Base-by-base conservation (phyloP, 2,888 invertebrate genomes). In the Patella caerulea region DNA sequence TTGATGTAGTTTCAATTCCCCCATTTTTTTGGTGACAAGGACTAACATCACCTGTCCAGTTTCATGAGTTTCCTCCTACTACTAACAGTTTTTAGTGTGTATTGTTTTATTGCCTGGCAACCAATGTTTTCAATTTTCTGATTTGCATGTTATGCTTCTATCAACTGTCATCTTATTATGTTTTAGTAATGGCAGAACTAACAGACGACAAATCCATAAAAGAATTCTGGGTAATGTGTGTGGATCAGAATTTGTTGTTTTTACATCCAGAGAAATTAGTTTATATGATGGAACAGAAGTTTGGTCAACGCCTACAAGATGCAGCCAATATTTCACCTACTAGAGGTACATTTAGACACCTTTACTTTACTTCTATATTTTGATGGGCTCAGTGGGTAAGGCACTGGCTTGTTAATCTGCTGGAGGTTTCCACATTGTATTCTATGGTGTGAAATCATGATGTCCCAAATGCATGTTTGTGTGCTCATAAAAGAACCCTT, bases 151-250 rank as follows among this genome's bases (percentile, higher is more conserved):
- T n/a, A 7, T 11, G 1, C 19, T 19, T 24, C 65, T 65, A 19
- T 9, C 11, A 11, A 19, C 1, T 65, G 65, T 65, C 5, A 71
- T 45, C 14, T 71, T 29, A n/a, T 45, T 24, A 45, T 76, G 15
- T 80, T 83, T 7, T 84, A 91, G 91, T 91, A 77, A 84, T 91
- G 86, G 82, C 84, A 24, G 87, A 85, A 45, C 79, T 90, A 78
- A 88, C 87, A 34, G 83, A 86, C 24, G 87, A 88, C 80, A 87
- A 88, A 77, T 82, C 87, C 19, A 79, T 91, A 76, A 83, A 86
- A 45, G 89, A 90, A 78, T 89, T 92, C 85, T 92, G 92, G 92
- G 86, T 89, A 69, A 86, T 86, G 71, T 90, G 90, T 83, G 87
- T 90, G 4, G 90, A 91, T 79, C 85, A 86, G 65, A 87, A 85